Percentiles rank a stretch among this genome's conserved stretches.
Evolutionary conservation across 2,888 invertebrate genomes (phyloP).

Genomic region (Phengaris arion): DNA sequence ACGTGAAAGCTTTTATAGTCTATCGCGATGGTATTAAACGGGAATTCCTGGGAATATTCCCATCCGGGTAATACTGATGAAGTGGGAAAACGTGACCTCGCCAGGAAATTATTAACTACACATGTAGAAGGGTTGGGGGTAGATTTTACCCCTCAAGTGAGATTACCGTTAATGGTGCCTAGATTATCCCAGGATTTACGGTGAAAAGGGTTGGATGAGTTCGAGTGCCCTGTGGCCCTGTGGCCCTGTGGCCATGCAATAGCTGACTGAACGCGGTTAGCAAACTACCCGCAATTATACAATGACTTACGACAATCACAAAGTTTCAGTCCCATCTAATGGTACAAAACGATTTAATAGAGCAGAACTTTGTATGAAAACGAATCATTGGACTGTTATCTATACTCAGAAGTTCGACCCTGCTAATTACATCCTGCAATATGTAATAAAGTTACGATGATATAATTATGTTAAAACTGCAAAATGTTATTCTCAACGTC

Average conservation of each 20-base stretch:
- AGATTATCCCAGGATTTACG: conserved; percentile 24
- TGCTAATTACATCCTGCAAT: too few species aligned
- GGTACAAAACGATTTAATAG: neutral
- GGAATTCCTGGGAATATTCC: neutral
- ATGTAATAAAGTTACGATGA: too few species aligned
- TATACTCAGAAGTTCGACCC: too few species aligned
- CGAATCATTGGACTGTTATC: too few species aligned
- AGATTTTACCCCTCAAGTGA: neutral
- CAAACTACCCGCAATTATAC: conserved; percentile 8
- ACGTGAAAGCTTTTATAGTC: conserved; percentile 5
- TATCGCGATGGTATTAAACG: neutral
- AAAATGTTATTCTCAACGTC: too few species aligned
- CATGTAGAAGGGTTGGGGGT: conserved; percentile 4
- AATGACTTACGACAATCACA: neutral
- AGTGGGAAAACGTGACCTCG: conserved; percentile 4
- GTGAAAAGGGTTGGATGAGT: neutral
- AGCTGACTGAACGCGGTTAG: neutral
- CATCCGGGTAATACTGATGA: neutral
- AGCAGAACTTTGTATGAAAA: too few species aligned
- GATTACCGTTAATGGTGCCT: conserved; percentile 4
- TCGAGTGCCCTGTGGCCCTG: neutral
- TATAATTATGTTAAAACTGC: too few species aligned
- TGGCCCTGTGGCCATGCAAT: neutral
- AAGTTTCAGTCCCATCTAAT: neutral
- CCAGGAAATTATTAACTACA: conserved; percentile 3